These are phyloP conservation scores for Acrobasis repandana DNA, from an alignment of 2,888 invertebrate species.

Conservation along the genomic window DNA sequence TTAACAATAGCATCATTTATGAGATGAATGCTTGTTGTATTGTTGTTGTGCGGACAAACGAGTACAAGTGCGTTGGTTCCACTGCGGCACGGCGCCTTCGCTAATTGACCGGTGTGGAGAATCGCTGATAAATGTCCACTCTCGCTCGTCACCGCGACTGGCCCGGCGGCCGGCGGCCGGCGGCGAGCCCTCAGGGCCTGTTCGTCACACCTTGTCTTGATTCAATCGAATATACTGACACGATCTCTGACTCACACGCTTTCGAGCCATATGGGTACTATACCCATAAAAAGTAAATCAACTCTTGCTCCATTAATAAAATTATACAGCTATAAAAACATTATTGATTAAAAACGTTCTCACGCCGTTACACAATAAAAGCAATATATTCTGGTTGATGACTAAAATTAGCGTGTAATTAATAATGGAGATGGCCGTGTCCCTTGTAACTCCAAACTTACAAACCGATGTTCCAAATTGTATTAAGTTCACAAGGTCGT, in stretches of 20 bases:
- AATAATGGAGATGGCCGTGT: not conserved
- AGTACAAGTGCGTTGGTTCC: conserved; percentile 46
- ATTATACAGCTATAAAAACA: conserved; percentile 8
- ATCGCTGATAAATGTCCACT: conserved; percentile 70
- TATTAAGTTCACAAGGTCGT: conserved; percentile 44
- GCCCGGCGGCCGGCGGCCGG: conserved; percentile 37
- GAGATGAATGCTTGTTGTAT: conserved; percentile 48
- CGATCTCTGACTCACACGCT: conserved; percentile 45
- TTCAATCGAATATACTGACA: conserved; percentile 52
- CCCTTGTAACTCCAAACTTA: not conserved
- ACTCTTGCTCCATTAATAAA: conserved; percentile 19
- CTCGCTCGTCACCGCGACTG: conserved; percentile 31
- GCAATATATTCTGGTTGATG: not conserved
- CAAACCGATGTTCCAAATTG: not conserved
- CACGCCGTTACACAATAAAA: not conserved
- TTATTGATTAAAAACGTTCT: conserved; percentile 2
- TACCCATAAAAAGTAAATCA: conserved; percentile 24
- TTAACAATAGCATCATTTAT: conserved; percentile 48
- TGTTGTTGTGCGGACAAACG: conserved; percentile 49
- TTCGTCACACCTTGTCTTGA: conserved; percentile 61
- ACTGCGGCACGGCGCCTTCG: conserved; percentile 47
- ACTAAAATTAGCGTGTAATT: conserved; percentile 7
- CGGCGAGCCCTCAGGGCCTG: conserved; percentile 51
- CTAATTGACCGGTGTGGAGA: conserved; percentile 72
- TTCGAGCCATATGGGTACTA: conserved; percentile 27